Conservation (phyloP, 2,888 invertebrate genomes). For the Pandemis corylana region DNA sequence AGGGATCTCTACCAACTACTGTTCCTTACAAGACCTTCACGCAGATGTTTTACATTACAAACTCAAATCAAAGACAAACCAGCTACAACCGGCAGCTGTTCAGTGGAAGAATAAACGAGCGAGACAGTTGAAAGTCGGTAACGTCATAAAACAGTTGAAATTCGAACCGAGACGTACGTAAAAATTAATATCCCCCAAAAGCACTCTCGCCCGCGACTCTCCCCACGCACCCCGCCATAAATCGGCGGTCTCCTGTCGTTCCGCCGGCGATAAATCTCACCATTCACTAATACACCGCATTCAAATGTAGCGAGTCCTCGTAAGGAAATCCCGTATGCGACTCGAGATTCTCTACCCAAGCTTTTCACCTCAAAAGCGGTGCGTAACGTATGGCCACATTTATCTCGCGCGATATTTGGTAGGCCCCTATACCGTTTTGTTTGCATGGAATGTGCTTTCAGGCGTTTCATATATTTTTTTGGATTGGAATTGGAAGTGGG, state of each 20-base stretch:
- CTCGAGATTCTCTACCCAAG: conserved; percentile 51
- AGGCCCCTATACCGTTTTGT: conserved; percentile 39
- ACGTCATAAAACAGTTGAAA: no score
- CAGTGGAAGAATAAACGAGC: neutral
- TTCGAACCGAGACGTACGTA: neutral
- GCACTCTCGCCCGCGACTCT: conserved; percentile 16
- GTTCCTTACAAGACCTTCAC: no score
- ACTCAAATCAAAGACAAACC: no score
- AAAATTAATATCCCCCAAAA: neutral
- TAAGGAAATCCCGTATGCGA: conserved; percentile 54
- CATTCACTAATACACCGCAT: conserved; percentile 79
- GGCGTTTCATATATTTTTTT: conserved; percentile 40
- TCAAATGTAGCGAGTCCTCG: conserved; percentile 69
- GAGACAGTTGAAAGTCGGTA: no score
- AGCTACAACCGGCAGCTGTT: no score
- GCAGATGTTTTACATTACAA: no score
- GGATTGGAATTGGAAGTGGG: conserved; percentile 37
- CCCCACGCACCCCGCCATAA: conserved; percentile 56
- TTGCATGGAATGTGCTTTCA: conserved; percentile 37
- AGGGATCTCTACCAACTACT: no score
- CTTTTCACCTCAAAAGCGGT: conserved; percentile 62
- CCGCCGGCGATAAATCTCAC: conserved; percentile 73
- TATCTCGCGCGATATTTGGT: conserved; percentile 51
- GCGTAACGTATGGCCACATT: conserved; percentile 66
- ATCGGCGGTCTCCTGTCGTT: conserved; percentile 64